Evolutionary conservation across 2,888 invertebrate genomes (phyloP).

Genomic region (Scaptomyza polygonia): DNA sequence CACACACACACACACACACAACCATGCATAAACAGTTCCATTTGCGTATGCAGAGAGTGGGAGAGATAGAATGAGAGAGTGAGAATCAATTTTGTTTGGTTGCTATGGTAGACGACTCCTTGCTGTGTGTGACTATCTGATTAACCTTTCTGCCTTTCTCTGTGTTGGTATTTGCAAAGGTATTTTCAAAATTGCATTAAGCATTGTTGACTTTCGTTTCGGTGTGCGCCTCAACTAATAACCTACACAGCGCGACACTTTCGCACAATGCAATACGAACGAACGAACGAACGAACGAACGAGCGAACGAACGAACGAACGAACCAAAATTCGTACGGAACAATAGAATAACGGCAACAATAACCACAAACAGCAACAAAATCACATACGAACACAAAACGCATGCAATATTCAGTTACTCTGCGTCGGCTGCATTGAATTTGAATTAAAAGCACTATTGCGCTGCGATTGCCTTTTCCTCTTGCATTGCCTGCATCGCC

Average conservation of each 20-base stretch:
- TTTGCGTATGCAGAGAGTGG: background rate
- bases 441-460: conserved; percentile 26
- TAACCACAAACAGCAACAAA: conserved; percentile 15
- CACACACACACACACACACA: background rate
- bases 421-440: conserved; percentile 27
- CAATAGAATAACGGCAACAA: background rate
- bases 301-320: background rate
- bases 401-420: conserved; percentile 20
- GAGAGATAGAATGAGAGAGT: background rate
- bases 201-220: conserved; percentile 17
- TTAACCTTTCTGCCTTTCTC: background rate
- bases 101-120: background rate
- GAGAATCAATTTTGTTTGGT: background rate
- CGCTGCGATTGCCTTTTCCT: background rate
- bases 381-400: too few relatives aligned
- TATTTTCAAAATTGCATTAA: conserved; percentile 31
- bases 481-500: conserved; percentile 13
- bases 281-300: too few relatives aligned
- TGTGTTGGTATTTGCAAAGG: conserved; percentile 2
- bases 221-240: conserved; percentile 12
- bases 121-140: conserved; percentile 2
- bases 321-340: conserved; percentile 1
- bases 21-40: background rate
- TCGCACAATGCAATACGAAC: conserved; percentile 1
- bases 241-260: conserved; percentile 4